Evolutionary conservation across 2,888 invertebrate genomes (phyloP).

Genomic region (Nymphalis urticae): DNA sequence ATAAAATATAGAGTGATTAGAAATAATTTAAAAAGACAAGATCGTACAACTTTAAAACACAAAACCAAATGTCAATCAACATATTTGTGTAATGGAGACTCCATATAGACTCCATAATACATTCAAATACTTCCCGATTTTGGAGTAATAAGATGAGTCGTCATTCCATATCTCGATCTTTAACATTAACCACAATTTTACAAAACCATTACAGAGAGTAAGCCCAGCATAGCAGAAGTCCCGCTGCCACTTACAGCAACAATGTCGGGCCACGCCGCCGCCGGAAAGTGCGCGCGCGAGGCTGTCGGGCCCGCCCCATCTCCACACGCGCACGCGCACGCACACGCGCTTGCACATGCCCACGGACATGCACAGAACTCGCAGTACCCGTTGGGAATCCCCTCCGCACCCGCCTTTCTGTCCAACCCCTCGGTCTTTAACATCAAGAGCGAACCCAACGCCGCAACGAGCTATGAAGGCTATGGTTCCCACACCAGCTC

Average conservation of each 20-base stretch:
- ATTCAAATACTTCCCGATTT: too few species aligned
- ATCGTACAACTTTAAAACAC: too few species aligned
- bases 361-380: constrained; percentile 75
- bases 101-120: too few species aligned
- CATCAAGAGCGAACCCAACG: constrained; percentile 74
- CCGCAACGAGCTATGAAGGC: constrained; percentile 56
- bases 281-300: constrained; percentile 58
- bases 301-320: constrained; percentile 67
- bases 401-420: constrained; percentile 59
- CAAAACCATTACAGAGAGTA: constrained; percentile 55
- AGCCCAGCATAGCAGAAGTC: constrained; percentile 73
- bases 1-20: too few species aligned
- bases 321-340: constrained; percentile 52
- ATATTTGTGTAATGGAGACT: too few species aligned
- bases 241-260: constrained; percentile 64
- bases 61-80: too few species aligned
- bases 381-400: constrained; percentile 58
- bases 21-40: too few species aligned
- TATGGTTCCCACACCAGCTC: constrained; percentile 55
- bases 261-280: constrained; percentile 49
- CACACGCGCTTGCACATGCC: constrained; percentile 46
- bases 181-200: background rate
- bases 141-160: too few species aligned
- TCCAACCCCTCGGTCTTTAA: constrained; percentile 68
- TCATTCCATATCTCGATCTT: too few species aligned